Percentiles rank a stretch among this genome's conserved stretches.
Evolutionary conservation across 2,797 vertebrate species (phyloP).

Genomic region (Hydrocynus forskahlii): DNA sequence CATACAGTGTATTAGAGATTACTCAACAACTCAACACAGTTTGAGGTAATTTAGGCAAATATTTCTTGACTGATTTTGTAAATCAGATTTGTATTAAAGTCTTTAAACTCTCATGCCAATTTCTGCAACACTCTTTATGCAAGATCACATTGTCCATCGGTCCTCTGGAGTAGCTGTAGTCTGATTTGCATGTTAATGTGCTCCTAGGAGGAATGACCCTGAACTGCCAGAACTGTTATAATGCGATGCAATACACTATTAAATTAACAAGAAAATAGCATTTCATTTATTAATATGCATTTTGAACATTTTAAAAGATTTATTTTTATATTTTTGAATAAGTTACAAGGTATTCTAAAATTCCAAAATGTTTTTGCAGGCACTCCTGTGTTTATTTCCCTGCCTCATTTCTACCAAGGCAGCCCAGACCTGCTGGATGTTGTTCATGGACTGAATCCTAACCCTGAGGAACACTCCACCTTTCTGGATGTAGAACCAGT

Average conservation of each 20-base stretch:
- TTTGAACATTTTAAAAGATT: no score
- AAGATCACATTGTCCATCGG: neutral
- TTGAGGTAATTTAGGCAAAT: no score
- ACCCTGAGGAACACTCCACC: conserved; percentile 81
- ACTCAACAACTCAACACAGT: no score
- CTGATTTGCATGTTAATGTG: neutral
- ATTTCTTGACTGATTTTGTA: no score
- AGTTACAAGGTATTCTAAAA: no score
- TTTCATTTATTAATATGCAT: no score
- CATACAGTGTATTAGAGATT: no score
- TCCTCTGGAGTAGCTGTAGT: neutral
- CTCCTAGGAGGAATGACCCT: neutral
- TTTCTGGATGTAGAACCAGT: conserved; percentile 93
- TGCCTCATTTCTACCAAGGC: conserved; percentile 91
- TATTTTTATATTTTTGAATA: no score
- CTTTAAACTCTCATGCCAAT: neutral
- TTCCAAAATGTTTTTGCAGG: conserved; percentile 67
- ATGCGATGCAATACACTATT: no score
- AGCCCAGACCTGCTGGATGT: conserved; percentile 68
- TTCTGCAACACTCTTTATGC: neutral
- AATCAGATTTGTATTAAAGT: neutral
- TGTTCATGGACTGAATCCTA: conserved; percentile 80
- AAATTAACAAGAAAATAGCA: no score
- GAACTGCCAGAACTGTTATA: neutral
- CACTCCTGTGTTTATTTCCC: conserved; percentile 84